phyloP scores from a whole-genome alignment of 2,797 vertebrate species.

The Chelidonichthys spinosus region DNA sequence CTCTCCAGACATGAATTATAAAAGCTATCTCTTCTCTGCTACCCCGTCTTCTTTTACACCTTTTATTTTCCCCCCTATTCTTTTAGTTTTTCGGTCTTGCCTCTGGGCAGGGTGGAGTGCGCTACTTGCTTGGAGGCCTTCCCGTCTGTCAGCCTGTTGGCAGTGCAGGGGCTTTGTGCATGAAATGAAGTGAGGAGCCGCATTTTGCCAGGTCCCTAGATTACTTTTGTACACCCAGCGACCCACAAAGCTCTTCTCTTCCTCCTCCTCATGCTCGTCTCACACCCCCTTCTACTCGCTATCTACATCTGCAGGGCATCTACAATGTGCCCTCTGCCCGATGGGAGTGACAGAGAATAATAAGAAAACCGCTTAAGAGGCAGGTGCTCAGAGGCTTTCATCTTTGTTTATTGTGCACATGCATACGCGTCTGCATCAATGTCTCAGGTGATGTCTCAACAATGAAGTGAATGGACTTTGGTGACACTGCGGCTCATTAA shows the following conservation, averaged over 20 bases:
- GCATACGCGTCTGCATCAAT: conserved; percentile 26
- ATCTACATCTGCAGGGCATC: conserved; percentile 73
- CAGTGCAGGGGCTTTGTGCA: conserved; percentile 60
- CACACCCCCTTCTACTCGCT: conserved; percentile 32
- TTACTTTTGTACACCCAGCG: conserved; percentile 68
- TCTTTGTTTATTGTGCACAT: conserved; percentile 57
- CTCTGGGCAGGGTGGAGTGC: conserved; percentile 37
- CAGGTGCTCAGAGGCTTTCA: conserved; percentile 58
- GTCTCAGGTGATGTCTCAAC: conserved; percentile 73
- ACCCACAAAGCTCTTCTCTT: conserved; percentile 51
- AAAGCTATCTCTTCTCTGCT: conserved; percentile 46
- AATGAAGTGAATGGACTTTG: conserved; percentile 68
- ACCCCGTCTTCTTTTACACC: conserved; percentile 41
- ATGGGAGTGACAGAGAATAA: conserved; percentile 66
- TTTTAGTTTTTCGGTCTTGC: conserved; percentile 57
- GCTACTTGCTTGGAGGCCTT: conserved; percentile 38
- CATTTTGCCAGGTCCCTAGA: conserved; percentile 53
- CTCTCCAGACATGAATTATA: conserved; percentile 76
- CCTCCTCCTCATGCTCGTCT: not conserved
- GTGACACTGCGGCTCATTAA: conserved; percentile 72
- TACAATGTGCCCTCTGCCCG: conserved; percentile 66
- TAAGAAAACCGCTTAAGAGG: conserved; percentile 66
- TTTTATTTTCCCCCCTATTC: conserved; percentile 52
- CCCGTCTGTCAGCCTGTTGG: conserved; percentile 63
- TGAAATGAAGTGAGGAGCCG: conserved; percentile 56